These are phyloP conservation scores for Cataglyphis cursor DNA, from an alignment of 2,888 invertebrate species.

Conservation along the genomic window DNA sequence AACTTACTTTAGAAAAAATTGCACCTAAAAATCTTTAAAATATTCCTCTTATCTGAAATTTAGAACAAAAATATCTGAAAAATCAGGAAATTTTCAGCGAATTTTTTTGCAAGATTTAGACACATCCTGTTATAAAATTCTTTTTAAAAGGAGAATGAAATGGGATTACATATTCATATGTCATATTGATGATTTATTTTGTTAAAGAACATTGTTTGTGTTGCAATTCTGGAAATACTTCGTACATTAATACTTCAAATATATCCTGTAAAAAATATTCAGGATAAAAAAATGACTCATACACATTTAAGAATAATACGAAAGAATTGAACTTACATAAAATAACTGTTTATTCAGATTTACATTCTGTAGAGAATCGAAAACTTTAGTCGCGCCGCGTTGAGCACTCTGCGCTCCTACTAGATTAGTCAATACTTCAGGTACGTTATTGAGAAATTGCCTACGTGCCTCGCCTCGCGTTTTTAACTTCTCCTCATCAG, in stretches of 20 bases:
- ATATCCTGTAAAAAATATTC: slow-evolving; percentile 87
- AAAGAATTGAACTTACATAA: slow-evolving; percentile 91
- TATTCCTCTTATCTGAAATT: no score
- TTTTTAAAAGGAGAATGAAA: not conserved
- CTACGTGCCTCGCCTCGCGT: slow-evolving; percentile 91
- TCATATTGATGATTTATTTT: slow-evolving; percentile 41
- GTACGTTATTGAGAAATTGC: slow-evolving; percentile 91
- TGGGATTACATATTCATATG: not conserved
- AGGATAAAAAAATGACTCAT: not conserved
- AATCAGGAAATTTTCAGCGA: no score
- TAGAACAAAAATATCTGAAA: no score
- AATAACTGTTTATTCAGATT: slow-evolving; percentile 96
- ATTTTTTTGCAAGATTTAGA: no score
- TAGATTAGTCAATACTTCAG: slow-evolving; percentile 93
- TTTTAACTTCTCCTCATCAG: slow-evolving; percentile 90
- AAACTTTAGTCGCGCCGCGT: slow-evolving; percentile 94
- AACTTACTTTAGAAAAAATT: no score
- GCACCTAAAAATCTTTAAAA: no score
- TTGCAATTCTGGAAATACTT: slow-evolving; percentile 88
- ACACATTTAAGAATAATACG: not conserved
- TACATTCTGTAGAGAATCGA: slow-evolving; percentile 94
- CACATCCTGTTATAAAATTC: not conserved
- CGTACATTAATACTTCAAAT: slow-evolving; percentile 87
- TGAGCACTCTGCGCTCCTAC: slow-evolving; percentile 95
- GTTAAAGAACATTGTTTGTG: slow-evolving; percentile 68